phyloP scores from a whole-genome alignment of 2,113 vertebrate species.

The Myiagra hebetior region DNA sequence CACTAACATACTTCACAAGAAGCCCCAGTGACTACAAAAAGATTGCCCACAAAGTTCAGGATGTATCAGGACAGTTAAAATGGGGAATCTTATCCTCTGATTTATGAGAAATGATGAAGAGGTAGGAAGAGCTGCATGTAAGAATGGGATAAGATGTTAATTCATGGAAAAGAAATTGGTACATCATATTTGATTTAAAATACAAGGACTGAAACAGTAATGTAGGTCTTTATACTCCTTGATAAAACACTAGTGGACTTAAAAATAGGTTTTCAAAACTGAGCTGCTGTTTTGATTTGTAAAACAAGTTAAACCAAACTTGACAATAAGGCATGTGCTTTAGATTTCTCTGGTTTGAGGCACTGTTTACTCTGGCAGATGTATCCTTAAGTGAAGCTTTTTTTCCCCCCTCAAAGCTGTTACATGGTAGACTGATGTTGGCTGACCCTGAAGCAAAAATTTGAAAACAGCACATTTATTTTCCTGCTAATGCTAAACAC shows the following conservation, averaged over 20 bases:
- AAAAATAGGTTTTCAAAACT: slow-evolving; percentile 66
- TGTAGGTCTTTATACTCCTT: slow-evolving; percentile 29
- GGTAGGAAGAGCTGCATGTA: neutral
- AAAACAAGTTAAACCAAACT: slow-evolving; percentile 73
- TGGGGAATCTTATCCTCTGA: neutral
- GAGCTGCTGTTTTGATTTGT: slow-evolving; percentile 69
- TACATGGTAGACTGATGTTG: slow-evolving; percentile 66
- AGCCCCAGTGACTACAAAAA: neutral
- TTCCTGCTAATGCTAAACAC: slow-evolving; percentile 66
- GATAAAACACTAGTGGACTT: slow-evolving; percentile 52
- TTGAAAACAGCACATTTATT: slow-evolving; percentile 73
- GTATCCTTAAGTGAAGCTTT: slow-evolving; percentile 61
- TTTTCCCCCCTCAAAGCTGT: slow-evolving; percentile 62
- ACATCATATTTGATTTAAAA: slow-evolving; percentile 8
- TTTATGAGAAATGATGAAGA: neutral
- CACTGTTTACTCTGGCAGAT: slow-evolving; percentile 75
- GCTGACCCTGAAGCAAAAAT: slow-evolving; percentile 71
- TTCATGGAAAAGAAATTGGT: neutral
- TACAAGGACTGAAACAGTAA: neutral
- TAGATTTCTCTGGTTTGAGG: slow-evolving; percentile 72
- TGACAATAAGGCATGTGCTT: slow-evolving; percentile 76
- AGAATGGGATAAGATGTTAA: neutral
- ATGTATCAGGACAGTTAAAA: neutral
- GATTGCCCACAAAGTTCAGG: rapidly evolving
- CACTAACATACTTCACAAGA: neutral